These are phyloP conservation scores for Hoplostethus atlanticus DNA, from an alignment of 2,797 vertebrate species.

Conservation along the genomic window DNA sequence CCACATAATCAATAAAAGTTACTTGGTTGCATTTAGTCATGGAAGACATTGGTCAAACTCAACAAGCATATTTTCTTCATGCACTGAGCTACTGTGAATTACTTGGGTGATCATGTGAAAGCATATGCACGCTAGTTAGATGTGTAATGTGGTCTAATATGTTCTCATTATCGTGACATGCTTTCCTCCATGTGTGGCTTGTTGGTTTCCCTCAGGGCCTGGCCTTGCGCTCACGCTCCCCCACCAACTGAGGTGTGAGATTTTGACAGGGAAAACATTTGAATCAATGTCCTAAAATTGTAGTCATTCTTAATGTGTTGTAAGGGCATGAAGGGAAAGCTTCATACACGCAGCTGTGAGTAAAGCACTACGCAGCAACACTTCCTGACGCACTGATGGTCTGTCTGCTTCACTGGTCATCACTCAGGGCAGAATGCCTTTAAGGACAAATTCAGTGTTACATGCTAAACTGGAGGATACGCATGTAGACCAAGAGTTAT, in stretches of 20 bases:
- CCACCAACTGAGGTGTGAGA: constrained; percentile 39
- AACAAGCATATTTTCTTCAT: neutral
- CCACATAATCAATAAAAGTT: neutral
- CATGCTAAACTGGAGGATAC: constrained; percentile 30
- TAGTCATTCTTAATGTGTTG: constrained; percentile 48
- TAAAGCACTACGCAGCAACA: constrained; percentile 36
- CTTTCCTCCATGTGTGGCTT: constrained; percentile 26
- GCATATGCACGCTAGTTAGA: constrained; percentile 28
- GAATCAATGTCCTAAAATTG: constrained; percentile 5
- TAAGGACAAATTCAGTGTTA: constrained; percentile 24
- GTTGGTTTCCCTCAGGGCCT: constrained; percentile 30
- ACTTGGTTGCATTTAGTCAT: neutral
- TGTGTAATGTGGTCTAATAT: constrained; percentile 32
- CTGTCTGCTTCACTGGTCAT: constrained; percentile 49
- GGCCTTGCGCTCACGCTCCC: constrained; percentile 40
- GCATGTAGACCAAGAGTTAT: constrained; percentile 3
- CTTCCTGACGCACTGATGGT: constrained; percentile 32
- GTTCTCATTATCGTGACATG: constrained; percentile 39
- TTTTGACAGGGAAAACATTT: constrained; percentile 37
- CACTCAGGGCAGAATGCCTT: constrained; percentile 32
- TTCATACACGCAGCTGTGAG: constrained; percentile 60
- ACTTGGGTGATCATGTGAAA: constrained; percentile 17
- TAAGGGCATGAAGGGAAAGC: constrained; percentile 32
- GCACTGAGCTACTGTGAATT: constrained; percentile 8
- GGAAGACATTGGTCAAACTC: neutral